Evolutionary conservation across 2,888 invertebrate genomes (phyloP).

Genomic region (Spialia ferax): DNA sequence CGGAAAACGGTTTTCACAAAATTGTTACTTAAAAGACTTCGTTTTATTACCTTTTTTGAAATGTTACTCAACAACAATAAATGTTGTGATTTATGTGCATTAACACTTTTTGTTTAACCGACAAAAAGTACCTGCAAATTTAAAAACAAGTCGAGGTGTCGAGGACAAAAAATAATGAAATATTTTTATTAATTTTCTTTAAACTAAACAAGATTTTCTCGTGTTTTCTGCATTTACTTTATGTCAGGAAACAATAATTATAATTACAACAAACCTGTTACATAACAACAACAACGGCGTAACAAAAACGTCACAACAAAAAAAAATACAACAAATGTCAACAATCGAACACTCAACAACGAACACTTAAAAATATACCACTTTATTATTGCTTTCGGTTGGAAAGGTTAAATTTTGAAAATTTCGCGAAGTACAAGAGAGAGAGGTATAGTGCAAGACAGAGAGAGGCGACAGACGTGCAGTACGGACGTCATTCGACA

Average conservation of each 20-base stretch:
- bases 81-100: no score
- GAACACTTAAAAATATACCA: constrained; percentile 28
- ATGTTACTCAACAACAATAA: neutral
- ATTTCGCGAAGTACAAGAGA: constrained; percentile 53
- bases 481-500: constrained; percentile 39
- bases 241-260: constrained; percentile 6
- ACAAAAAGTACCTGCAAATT: constrained; percentile 15
- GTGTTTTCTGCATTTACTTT: constrained; percentile 19
- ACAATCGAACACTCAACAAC: constrained; percentile 33
- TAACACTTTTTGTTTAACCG: constrained; percentile 1
- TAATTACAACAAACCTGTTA: constrained; percentile 52
- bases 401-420: constrained; percentile 40
- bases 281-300: constrained; percentile 49
- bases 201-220: neutral
- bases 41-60: neutral
- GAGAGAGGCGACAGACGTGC: constrained; percentile 45
- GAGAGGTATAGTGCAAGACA: constrained; percentile 50
- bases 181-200: no score
- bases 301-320: constrained; percentile 40
- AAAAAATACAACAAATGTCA: constrained; percentile 41
- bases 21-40: neutral
- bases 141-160: neutral
- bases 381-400: constrained; percentile 39
- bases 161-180: no score
- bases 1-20: neutral